phyloP scores from a whole-genome alignment of 2,797 vertebrate species.

The Pitangus sulphuratus region DNA sequence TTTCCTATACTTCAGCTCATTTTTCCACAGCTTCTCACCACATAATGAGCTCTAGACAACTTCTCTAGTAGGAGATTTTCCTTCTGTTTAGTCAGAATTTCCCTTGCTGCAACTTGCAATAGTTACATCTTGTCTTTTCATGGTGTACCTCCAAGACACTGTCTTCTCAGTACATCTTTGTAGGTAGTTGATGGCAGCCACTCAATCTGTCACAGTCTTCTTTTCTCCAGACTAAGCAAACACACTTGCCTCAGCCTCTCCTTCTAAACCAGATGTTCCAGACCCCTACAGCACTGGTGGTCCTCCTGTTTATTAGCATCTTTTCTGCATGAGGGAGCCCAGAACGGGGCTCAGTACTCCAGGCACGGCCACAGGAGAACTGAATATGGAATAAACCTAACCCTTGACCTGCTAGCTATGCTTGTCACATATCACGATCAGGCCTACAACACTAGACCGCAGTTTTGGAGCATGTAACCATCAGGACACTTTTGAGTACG shows the following conservation, averaged over 20 bases:
- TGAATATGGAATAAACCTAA: background rate
- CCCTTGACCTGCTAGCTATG: background rate
- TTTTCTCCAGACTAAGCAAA: background rate
- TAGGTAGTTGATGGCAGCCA: background rate
- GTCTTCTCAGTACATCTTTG: rapidly evolving
- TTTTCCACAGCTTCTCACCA: background rate
- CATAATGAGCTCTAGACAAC: background rate
- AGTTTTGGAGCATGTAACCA: background rate
- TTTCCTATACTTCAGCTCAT: background rate
- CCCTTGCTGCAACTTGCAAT: background rate
- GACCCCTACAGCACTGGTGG: rapidly evolving
- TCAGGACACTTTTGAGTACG: background rate
- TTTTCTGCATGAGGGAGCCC: background rate
- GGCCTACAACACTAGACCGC: background rate
- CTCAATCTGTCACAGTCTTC: background rate
- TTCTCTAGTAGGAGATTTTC: background rate
- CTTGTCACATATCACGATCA: background rate
- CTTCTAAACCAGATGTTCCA: background rate
- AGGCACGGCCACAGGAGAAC: background rate
- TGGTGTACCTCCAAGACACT: rapidly evolving
- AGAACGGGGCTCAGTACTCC: background rate
- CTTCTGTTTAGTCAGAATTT: background rate
- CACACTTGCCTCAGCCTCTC: background rate
- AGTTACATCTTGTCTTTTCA: background rate
- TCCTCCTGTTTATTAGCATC: background rate